A percentile compares a stretch with the other conserved stretches of the same genome.
phyloP scores from a whole-genome alignment of 2,113 vertebrate species.

The Balaeniceps rex region DNA sequence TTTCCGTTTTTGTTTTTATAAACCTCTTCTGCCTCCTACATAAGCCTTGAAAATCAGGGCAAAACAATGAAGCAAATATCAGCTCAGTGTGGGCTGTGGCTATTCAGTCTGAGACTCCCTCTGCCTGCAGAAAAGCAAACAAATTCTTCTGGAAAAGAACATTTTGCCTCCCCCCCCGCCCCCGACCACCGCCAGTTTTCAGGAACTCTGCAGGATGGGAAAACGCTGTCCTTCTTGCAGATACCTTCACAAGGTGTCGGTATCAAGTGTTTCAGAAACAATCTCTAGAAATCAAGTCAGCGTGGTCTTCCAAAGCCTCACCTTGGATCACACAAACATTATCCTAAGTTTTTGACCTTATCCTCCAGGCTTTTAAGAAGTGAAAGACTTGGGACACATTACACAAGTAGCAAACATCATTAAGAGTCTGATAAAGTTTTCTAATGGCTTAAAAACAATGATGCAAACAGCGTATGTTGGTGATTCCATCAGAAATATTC shows the following conservation, averaged over 20 bases:
- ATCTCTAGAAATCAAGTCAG: neutral
- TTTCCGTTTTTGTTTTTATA: neutral
- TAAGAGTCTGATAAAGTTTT: neutral
- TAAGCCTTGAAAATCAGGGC: neutral
- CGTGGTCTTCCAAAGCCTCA: fast-evolving
- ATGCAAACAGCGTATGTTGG: neutral
- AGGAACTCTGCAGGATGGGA: neutral
- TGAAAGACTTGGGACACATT: neutral
- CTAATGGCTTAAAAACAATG: neutral
- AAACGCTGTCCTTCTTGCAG: neutral
- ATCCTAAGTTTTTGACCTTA: neutral
- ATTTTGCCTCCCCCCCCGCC: fast-evolving
- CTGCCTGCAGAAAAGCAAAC: neutral
- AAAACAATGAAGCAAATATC: neutral
- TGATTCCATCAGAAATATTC: neutral
- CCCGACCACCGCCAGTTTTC: fast-evolving
- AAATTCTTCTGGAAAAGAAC: too few species aligned
- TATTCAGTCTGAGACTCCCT: neutral
- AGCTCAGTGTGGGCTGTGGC: fast-evolving
- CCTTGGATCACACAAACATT: too few species aligned
- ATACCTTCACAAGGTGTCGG: fast-evolving
- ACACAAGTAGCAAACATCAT: neutral
- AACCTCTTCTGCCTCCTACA: neutral
- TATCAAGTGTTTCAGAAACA: fast-evolving
- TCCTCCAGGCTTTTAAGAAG: neutral